Evolutionary conservation across 2,888 invertebrate genomes (phyloP).

Genomic region (Heliconius ismenius): DNA sequence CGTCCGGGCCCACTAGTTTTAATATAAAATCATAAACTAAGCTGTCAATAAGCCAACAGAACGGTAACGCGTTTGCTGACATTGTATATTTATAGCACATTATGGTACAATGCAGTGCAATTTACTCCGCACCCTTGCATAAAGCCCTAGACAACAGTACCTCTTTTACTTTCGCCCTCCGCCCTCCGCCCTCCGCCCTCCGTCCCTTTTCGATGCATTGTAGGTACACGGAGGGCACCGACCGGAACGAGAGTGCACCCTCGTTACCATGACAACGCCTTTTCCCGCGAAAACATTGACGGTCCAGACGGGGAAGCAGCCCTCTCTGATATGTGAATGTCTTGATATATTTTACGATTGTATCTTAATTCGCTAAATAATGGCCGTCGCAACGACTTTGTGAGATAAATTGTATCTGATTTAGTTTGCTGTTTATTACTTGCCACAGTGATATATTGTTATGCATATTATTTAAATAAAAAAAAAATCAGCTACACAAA

Average conservation of each 20-base stretch:
- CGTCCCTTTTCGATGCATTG: constrained; percentile 66
- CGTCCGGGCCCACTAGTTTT: too few relatives aligned
- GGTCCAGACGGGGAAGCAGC: constrained; percentile 59
- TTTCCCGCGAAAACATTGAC: constrained; percentile 72
- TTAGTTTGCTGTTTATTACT: not conserved
- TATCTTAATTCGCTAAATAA: constrained; percentile 52
- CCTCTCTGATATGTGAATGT: constrained; percentile 59
- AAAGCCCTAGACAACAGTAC: constrained; percentile 66
- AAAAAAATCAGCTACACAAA: too few relatives aligned
- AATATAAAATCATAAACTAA: not conserved
- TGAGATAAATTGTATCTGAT: not conserved
- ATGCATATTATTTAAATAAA: too few relatives aligned
- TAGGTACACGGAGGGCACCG: constrained; percentile 64
- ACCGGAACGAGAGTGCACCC: constrained; percentile 69
- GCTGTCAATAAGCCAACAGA: constrained; percentile 6
- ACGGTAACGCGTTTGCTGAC: constrained; percentile 14
- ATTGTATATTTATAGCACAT: constrained; percentile 43
- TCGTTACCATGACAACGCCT: constrained; percentile 75
- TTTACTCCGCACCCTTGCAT: constrained; percentile 57
- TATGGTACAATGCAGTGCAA: constrained; percentile 46
- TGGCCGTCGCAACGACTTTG: constrained; percentile 58
- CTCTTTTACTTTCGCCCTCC: constrained; percentile 62
- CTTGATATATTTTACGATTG: constrained; percentile 70
- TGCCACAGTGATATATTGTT: too few relatives aligned
- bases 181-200: constrained; percentile 53